phyloP scores from a whole-genome alignment of 1,140 invertebrate genomes.

The Brachionus koreanus region DNA sequence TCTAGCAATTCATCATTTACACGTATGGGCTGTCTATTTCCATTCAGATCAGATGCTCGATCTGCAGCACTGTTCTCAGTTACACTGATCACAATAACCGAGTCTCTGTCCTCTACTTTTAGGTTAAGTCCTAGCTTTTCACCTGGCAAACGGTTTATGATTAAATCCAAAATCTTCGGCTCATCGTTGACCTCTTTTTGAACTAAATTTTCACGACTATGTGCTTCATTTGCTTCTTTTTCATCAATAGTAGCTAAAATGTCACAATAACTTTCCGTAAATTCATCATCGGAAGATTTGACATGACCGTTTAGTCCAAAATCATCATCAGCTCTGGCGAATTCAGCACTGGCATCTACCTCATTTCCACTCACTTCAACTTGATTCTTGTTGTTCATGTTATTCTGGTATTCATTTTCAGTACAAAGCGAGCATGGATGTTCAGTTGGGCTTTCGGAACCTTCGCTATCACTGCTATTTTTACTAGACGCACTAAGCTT shows the following conservation, averaged over 20 bases:
- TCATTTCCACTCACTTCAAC: constrained; percentile 6
- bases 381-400: not conserved
- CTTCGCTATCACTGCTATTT: not conserved
- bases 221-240: not conserved
- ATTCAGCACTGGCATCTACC: constrained; percentile 14
- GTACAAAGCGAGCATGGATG: not conserved
- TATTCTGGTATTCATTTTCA: constrained; percentile 26
- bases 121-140: constrained; percentile 6
- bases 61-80: constrained; percentile 39
- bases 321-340: constrained; percentile 40
- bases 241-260: not conserved
- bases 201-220: not conserved
- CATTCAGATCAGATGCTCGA: not conserved
- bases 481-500: not conserved
- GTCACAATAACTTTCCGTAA: constrained; percentile 17
- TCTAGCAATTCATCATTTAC: constrained; percentile 31
- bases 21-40: not conserved
- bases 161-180: not conserved
- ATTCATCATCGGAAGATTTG: constrained; percentile 37
- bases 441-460: not conserved
- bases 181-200: not conserved
- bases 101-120: constrained; percentile 9
- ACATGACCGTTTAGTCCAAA: not conserved
- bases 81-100: not conserved
- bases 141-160: constrained; percentile 28